Evolutionary conservation across 2,797 vertebrate genomes (phyloP).

Genomic region (Gallinago solitaria): DNA sequence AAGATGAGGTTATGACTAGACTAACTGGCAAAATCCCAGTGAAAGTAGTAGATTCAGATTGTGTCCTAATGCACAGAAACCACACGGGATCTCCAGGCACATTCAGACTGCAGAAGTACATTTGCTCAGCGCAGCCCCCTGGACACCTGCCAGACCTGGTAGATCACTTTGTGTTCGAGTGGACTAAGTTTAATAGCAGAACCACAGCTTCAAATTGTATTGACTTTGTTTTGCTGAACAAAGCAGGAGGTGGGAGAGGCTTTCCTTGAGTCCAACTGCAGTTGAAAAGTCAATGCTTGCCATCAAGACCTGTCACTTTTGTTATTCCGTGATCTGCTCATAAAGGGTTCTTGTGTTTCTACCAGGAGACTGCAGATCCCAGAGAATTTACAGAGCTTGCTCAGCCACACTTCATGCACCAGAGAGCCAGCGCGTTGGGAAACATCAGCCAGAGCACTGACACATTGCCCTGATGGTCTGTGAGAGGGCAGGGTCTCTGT

Average conservation of each 20-base stretch:
- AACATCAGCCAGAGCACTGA: neutral
- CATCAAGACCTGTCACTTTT: neutral
- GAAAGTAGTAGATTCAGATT: neutral
- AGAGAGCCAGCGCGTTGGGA: neutral
- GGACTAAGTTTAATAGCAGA: neutral
- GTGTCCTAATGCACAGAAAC: neutral
- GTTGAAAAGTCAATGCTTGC: neutral
- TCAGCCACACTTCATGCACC: neutral
- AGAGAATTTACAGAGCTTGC: neutral
- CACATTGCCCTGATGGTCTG: neutral
- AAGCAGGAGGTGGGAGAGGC: neutral
- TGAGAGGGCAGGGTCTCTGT: neutral
- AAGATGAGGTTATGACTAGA: neutral
- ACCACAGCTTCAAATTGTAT: neutral
- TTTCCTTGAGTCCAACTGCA: neutral
- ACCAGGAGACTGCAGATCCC: fast-evolving
- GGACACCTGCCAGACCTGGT: neutral
- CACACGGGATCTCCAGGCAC: neutral
- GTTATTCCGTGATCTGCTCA: neutral
- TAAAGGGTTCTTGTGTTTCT: neutral
- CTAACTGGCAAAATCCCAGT: neutral
- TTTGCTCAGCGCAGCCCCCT: neutral
- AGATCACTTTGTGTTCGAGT: neutral
- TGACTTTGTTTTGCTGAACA: neutral
- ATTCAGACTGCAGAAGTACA: neutral